A percentile compares a stretch with the other conserved stretches of the same genome.
These are phyloP conservation scores for Arctocebus calabarensis DNA, from an alignment of 2,797 vertebrate genomes.

Conservation along the genomic window DNA sequence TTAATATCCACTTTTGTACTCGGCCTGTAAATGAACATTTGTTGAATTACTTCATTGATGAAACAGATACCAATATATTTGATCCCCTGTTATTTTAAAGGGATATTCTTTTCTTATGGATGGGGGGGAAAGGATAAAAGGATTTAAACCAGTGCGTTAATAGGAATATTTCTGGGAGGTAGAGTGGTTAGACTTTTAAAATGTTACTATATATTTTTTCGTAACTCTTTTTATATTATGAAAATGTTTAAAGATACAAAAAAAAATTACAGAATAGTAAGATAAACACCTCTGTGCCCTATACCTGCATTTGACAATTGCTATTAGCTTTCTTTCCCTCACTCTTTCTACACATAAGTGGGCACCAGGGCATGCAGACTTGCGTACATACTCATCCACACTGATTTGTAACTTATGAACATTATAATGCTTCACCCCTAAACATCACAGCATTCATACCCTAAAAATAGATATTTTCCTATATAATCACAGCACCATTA, in stretches of 20 bases:
- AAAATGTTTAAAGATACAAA: constrained; percentile 44
- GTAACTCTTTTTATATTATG: not conserved
- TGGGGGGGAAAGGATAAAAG: not conserved
- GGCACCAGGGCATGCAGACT: not conserved
- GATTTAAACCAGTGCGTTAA: not conserved
- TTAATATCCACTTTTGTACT: not conserved
- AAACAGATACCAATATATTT: not conserved
- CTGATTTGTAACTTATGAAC: not conserved
- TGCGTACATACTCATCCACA: not conserved
- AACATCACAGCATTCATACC: not conserved
- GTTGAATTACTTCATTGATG: not conserved
- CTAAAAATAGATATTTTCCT: not conserved
- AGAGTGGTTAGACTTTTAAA: constrained; percentile 19
- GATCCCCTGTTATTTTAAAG: not conserved
- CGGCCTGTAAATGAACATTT: not conserved
- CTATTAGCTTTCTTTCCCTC: not conserved
- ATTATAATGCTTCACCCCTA: not conserved
- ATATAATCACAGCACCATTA: not conserved
- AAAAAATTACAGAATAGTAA: not conserved
- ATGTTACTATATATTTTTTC: constrained; percentile 18
- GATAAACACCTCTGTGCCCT: not conserved
- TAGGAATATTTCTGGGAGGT: constrained; percentile 22
- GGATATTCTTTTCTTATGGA: not conserved
- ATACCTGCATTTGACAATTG: not conserved
- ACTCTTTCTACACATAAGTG: not conserved